A percentile compares a stretch with the other conserved stretches of the same genome.
Conservation (phyloP, 2,888 invertebrate species). For the Ecdyonurus torrentis region DNA sequence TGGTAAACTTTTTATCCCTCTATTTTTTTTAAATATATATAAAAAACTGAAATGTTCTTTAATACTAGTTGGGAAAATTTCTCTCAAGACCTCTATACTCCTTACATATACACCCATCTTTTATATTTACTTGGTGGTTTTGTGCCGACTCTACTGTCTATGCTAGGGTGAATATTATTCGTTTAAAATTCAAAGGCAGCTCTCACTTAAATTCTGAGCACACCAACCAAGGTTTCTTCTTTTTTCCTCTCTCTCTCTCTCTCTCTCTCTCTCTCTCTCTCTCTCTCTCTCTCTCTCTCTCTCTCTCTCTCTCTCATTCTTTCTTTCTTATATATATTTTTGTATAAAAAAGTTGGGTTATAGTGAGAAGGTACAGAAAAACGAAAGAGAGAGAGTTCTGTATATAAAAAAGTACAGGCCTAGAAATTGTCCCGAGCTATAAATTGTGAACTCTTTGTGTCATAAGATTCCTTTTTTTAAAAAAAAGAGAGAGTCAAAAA, state of each 20-base stretch:
- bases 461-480: not conserved
- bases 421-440: not conserved
- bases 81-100: not conserved
- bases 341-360: too few relatives aligned
- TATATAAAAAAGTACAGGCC: not conserved
- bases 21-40: too few relatives aligned
- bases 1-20: not conserved
- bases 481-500: too few relatives aligned
- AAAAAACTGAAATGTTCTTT: not conserved
- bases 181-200: not conserved
- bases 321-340: too few relatives aligned
- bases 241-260: too few relatives aligned
- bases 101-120: not conserved
- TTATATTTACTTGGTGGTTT: not conserved
- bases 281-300: too few relatives aligned
- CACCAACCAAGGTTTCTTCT: too few relatives aligned
- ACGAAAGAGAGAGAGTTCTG: not conserved
- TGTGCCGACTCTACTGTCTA: not conserved
- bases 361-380: not conserved
- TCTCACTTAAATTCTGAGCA: not conserved
- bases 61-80: not conserved
- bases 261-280: too few relatives aligned
- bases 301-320: too few relatives aligned
- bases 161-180: not conserved
- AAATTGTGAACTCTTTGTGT: not conserved